A percentile compares a stretch with the other conserved stretches of the same genome.
Evolutionary conservation across 2,888 invertebrate genomes (phyloP).

Genomic region (Tiliacea citrago): DNA sequence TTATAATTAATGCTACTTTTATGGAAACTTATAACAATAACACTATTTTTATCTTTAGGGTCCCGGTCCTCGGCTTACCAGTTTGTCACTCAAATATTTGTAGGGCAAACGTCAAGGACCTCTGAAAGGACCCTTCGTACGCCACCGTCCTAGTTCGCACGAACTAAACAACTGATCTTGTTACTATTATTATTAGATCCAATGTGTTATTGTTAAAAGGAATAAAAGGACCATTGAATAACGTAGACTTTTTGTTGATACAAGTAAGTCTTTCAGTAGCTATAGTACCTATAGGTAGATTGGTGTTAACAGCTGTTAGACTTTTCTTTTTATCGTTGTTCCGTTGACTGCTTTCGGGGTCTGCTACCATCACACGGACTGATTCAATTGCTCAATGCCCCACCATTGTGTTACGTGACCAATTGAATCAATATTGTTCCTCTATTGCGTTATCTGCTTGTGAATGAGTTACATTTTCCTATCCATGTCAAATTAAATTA

Average conservation of each 20-base stretch:
- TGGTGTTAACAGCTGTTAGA: conserved; percentile 16
- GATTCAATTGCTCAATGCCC: conserved; percentile 68
- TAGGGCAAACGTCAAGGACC: conserved; percentile 73
- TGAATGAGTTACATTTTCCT: conserved; percentile 66
- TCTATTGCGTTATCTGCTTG: conserved; percentile 70
- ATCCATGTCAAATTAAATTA: conserved; percentile 64
- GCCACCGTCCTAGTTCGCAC: conserved; percentile 67
- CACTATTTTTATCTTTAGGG: conserved; percentile 22
- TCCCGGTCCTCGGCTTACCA: conserved; percentile 42
- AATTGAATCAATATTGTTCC: conserved; percentile 77
- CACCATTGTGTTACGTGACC: conserved; percentile 70
- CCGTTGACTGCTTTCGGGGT: conserved; percentile 36
- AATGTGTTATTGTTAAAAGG: not conserved
- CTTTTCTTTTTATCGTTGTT: conserved; percentile 36
- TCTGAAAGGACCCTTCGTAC: conserved; percentile 68
- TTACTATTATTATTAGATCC: conserved; percentile 35
- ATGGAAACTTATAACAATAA: not conserved
- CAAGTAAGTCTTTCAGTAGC: conserved; percentile 10
- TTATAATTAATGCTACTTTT: not conserved
- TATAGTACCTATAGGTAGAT: not conserved
- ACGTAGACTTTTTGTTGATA: not conserved
- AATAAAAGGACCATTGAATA: conserved; percentile 13
- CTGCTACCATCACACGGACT: conserved; percentile 54
- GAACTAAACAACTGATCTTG: conserved; percentile 55
- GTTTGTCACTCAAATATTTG: conserved; percentile 78